Base-by-base conservation (phyloP, 2,797 vertebrate species). In the Enteromius treurensis region DNA sequence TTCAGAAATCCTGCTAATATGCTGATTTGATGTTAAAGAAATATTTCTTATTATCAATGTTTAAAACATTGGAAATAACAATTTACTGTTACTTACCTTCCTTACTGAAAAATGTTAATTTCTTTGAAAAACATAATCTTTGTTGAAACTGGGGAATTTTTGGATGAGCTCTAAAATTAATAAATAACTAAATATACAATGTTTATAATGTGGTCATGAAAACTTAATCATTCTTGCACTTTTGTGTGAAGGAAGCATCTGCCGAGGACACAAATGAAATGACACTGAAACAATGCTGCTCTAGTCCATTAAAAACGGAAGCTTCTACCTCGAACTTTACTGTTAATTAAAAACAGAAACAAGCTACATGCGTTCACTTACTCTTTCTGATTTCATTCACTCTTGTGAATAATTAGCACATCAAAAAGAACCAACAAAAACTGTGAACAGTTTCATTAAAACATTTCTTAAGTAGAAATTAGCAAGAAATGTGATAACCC, bases 391-490 rank as follows among this genome's bases (percentile, higher is more conserved):
- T 79, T 79, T 67, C 11, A 49, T 79, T 65, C 45, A 51, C 62
- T 51, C 42, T 21, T 23, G 62, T 51, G 60, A 67, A 67, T 79
- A 79, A 79, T 79, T 79, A 79, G 45, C 77, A 65, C 62, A 67
- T 79, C 62, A 79, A 51, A 49, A 67, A 79, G 45, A 67, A 37
- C 47, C 45, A 79, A 51, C 77, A 67, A 65, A 77, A 49, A 49
- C 29, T 49, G 77, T 51, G n/a, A 75, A 77, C 58, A 3, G 40
- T 77, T 67, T 67, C 77, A 51, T 79, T 65, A 79, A 79, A 65
- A 49, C 62, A 32, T 79, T 67, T 79, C 17, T 64, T 64, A 51
- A 79, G 77, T 79, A 51, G 42, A 79, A 79, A 79, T 65, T 34
- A 79, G 42, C 13, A n/a, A 51, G 77, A 65, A 51, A 79, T 47